Evolutionary conservation across 2,797 vertebrate species (phyloP), one percentile per base, ranked within the genome.

Genomic region (Micrastur ruficollis): DNA sequence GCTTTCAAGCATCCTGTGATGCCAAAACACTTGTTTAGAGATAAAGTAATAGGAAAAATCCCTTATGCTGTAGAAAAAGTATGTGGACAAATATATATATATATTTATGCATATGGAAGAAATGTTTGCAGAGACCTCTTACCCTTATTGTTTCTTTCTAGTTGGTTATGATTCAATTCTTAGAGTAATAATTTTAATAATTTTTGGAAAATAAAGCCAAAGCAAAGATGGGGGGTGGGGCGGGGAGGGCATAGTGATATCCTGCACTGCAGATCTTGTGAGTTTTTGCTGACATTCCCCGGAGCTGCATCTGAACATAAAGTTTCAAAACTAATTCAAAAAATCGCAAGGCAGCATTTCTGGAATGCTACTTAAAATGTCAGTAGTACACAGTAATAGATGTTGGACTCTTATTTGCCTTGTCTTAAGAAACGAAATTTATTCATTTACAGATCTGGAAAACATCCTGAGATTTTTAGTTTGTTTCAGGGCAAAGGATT

Each of bases 221-320:
- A 68, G 29, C 42, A 44, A 56, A 74, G 25, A 29, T 53, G 32
- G 27, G 6, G 7, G 3, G 5, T 53, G 32, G 27, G 6, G 7
- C 2, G 5, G 31, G 7, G 4, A 4, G 31, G 7, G 4, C 2
- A 1, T 66, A 53, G 29, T 29, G 32, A 5, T 67, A 56, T 13
- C 36, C 38, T 34, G 8, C 44, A 53, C 14, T 47, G 81, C 26
- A 42, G 16, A 47, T 52, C 44, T 47, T 80, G 38, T 59, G 40
- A 44, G 23, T 5, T 34, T 58, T 80, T 85, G 49, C 44, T 63
- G 40, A 40, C 9, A 15, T 42, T 49, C 34, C 34, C 27, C 40
- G 76, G 55, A 52, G 34, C 44, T 86, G 55, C 19, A 19, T 53
- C 40, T 49, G 56, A 59, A 66, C 53, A 44, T 27, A 47, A 31